Evolutionary conservation across 2,888 invertebrate genomes (phyloP).

Genomic region (Tanypteryx hageni): DNA sequence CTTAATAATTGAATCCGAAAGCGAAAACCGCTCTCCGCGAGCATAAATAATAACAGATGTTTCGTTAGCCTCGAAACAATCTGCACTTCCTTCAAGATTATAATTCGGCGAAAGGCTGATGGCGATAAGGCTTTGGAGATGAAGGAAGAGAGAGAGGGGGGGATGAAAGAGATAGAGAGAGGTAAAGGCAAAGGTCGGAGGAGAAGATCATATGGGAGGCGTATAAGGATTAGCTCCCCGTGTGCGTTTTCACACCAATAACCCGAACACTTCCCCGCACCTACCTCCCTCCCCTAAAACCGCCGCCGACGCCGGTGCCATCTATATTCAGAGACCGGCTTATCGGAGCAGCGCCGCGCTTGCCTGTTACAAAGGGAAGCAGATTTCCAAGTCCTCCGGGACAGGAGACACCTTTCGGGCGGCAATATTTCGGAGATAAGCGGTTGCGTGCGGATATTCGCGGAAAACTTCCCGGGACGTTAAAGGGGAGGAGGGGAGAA

Average conservation of each 20-base stretch:
- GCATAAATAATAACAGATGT: conserved; percentile 24
- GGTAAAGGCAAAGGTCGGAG: background rate
- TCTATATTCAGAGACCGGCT: background rate
- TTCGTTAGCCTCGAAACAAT: background rate
- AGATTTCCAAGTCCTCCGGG: background rate
- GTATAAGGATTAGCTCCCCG: background rate
- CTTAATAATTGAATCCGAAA: background rate
- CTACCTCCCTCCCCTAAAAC: background rate
- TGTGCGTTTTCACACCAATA: conserved; percentile 17
- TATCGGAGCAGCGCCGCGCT: background rate
- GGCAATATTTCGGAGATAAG: conserved; percentile 15
- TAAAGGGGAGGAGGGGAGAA: background rate
- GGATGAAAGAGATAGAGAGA: too few relatives aligned
- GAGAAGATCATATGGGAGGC: conserved; percentile 13
- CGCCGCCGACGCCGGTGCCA: background rate
- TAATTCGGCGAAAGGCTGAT: background rate
- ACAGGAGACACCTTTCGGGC: background rate
- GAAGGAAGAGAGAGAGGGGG: background rate
- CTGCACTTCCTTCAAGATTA: conserved; percentile 13
- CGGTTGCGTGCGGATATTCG: background rate
- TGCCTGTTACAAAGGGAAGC: background rate
- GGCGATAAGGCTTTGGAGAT: background rate
- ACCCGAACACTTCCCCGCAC: too few relatives aligned
- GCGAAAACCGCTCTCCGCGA: background rate
- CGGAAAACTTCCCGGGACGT: background rate